A percentile compares a stretch with the other conserved stretches of the same genome.
phyloP scores from a whole-genome alignment of 2,113 vertebrate genomes.

The Petroica traversi region DNA sequence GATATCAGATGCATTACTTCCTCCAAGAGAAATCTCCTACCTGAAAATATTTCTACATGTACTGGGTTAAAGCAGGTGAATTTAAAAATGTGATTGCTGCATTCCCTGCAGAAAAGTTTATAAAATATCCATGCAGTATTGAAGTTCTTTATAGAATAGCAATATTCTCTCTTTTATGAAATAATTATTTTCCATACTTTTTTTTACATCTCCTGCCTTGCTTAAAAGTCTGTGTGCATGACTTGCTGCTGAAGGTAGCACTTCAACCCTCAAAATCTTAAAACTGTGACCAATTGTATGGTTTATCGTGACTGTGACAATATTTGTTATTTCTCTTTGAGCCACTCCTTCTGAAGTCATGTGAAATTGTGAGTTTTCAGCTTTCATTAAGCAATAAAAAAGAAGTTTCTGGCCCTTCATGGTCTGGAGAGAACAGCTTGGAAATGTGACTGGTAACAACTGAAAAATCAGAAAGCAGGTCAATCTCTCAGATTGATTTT shows the following conservation, averaged over 20 bases:
- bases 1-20: background rate
- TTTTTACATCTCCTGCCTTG: background rate
- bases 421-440: constrained; percentile 20
- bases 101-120: background rate
- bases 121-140: background rate
- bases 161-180: background rate
- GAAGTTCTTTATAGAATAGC: background rate
- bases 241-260: background rate
- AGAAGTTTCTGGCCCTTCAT: constrained; percentile 15
- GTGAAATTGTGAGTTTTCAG: constrained; percentile 29
- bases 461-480: constrained; percentile 47
- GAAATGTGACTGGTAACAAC: constrained; percentile 22
- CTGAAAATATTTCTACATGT: background rate
- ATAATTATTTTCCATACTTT: background rate
- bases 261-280: background rate
- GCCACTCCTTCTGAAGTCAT: background rate
- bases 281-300: background rate
- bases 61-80: background rate
- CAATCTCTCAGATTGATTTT: constrained; percentile 41
- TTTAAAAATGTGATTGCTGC: background rate
- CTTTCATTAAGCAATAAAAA: constrained; percentile 44
- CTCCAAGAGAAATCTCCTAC: background rate
- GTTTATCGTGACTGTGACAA: background rate
- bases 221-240: background rate
- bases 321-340: background rate